Percentiles rank a stretch among this genome's conserved stretches.
phyloP scores from a whole-genome alignment of 2,113 vertebrate genomes.

The Nannobrachium achirus region DNA sequence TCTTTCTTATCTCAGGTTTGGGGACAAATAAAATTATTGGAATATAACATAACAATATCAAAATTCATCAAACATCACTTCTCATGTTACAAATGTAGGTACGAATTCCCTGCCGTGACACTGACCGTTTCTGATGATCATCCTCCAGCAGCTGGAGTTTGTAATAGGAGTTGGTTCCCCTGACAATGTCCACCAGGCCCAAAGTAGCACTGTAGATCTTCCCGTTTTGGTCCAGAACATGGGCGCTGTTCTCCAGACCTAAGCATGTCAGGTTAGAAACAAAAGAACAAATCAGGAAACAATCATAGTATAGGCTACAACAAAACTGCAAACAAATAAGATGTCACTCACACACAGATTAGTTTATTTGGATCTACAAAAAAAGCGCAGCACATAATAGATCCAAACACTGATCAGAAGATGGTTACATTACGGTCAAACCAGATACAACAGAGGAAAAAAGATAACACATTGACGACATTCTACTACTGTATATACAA shows the following conservation, averaged over 20 bases:
- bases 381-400: no score
- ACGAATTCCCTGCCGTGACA: not conserved
- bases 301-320: not conserved
- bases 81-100: not conserved
- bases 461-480: no score
- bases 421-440: no score
- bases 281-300: not conserved
- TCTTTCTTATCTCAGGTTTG: no score
- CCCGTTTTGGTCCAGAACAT: conserved; percentile 93
- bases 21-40: no score
- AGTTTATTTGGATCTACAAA: no score
- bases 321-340: no score
- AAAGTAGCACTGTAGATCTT: conserved; percentile 97
- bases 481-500: no score
- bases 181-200: conserved; percentile 93
- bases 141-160: conserved; percentile 96
- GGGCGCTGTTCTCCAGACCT: conserved; percentile 94
- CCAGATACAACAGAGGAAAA: no score
- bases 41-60: no score
- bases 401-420: no score
- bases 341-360: not conserved
- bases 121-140: conserved; percentile 91
- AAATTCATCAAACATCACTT: no score
- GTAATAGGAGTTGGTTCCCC: conserved; percentile 97
- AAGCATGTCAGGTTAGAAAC: not conserved